A percentile compares a stretch with the other conserved stretches of the same genome.
Evolutionary conservation across 2,888 invertebrate genomes (phyloP).

Genomic region (Alentia gelatinosa): DNA sequence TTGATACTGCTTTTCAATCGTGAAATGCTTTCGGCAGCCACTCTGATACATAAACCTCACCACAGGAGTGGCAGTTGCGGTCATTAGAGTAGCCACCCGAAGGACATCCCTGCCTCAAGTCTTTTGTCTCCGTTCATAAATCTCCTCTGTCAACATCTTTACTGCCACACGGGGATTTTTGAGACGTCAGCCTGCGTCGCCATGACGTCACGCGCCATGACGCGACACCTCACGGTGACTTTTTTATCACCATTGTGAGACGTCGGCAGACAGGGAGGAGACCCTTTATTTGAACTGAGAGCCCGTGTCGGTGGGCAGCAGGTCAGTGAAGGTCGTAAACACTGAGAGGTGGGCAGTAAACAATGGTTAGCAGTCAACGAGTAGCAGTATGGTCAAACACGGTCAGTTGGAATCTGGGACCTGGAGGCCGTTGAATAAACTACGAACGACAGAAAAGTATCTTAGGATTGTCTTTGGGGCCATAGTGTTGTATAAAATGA

Average conservation of each 20-base stretch:
- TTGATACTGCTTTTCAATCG: too few species aligned
- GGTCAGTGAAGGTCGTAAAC: too few species aligned
- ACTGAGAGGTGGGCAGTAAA: background rate
- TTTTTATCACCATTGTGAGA: constrained; percentile 3
- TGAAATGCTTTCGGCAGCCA: background rate
- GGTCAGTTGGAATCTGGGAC: too few species aligned
- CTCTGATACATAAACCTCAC: too few species aligned
- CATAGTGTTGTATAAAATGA: too few species aligned
- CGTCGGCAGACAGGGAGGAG: background rate
- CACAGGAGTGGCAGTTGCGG: too few species aligned
- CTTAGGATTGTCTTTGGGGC: too few species aligned
- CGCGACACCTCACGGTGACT: background rate
- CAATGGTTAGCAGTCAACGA: background rate
- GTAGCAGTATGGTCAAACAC: background rate
- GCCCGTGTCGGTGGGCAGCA: background rate
- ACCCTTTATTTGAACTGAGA: background rate
- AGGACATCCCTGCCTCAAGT: background rate
- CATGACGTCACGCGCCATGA: background rate
- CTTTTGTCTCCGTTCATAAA: background rate
- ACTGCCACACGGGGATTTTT: background rate
- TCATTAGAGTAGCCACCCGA: too few species aligned
- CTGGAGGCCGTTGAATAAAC: too few species aligned
- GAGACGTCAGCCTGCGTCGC: background rate
- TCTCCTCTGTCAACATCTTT: background rate
- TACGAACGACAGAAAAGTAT: too few species aligned